Conservation (phyloP, 2,888 invertebrate genomes). For the Tyria jacobaeae region DNA sequence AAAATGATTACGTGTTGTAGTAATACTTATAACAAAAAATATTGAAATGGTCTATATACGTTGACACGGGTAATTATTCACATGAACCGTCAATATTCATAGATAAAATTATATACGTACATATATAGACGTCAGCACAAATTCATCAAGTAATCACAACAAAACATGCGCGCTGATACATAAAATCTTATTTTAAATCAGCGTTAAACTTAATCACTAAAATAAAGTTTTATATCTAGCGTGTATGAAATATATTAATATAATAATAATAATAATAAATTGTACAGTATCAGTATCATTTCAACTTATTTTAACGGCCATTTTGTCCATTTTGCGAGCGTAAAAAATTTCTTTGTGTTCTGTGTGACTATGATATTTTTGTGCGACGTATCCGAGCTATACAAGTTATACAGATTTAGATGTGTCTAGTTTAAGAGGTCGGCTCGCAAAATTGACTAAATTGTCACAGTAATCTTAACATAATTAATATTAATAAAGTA, state of each 20-base stretch:
- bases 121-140: background rate
- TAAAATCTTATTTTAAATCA: slow-evolving; percentile 78
- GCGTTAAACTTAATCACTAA: slow-evolving; percentile 72
- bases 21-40: slow-evolving; percentile 18
- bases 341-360: slow-evolving; percentile 6
- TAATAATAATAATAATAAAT: slow-evolving; percentile 63
- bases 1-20: slow-evolving; percentile 47
- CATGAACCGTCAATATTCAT: background rate
- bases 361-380: slow-evolving; percentile 25
- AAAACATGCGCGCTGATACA: slow-evolving; percentile 38
- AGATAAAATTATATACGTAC: background rate
- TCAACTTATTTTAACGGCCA: slow-evolving; percentile 50
- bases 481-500: slow-evolving; percentile 54
- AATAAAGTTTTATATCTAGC: slow-evolving; percentile 70
- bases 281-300: slow-evolving; percentile 80
- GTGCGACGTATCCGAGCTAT: slow-evolving; percentile 34
- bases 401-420: slow-evolving; percentile 9
- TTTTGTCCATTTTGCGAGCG: slow-evolving; percentile 34
- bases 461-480: slow-evolving; percentile 47
- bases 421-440: slow-evolving; percentile 1
- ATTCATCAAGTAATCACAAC: slow-evolving; percentile 48
- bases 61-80: background rate
- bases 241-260: slow-evolving; percentile 78
- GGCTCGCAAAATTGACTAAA: slow-evolving; percentile 47
- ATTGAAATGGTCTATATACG: slow-evolving; percentile 1